These are phyloP conservation scores for Xenopus tropicalis DNA, from an alignment of 2,113 vertebrate species.

Conservation along the genomic window DNA sequence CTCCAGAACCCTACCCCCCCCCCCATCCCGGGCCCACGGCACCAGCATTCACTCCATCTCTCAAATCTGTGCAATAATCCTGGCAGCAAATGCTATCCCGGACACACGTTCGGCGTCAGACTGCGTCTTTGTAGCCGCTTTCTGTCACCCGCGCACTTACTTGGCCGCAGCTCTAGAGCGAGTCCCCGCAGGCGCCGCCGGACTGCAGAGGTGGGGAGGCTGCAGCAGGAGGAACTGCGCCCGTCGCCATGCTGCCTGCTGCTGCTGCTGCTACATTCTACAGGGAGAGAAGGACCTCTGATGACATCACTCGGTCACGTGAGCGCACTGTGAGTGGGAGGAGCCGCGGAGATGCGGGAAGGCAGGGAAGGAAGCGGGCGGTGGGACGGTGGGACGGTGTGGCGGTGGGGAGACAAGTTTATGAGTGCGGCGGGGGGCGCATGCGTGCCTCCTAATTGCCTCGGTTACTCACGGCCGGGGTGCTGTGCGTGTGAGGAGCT, in stretches of 20 bases:
- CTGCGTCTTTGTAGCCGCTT: background rate
- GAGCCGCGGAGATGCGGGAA: background rate
- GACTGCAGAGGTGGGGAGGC: conserved; percentile 75
- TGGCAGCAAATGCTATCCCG: background rate
- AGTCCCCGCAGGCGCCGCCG: conserved; percentile 63
- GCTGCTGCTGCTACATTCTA: conserved; percentile 34
- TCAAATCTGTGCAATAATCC: too few species aligned
- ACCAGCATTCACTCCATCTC: background rate
- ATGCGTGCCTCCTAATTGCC: too few species aligned
- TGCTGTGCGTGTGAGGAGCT: too few species aligned
- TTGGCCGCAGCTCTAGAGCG: conserved; percentile 59
- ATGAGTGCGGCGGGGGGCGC: too few species aligned
- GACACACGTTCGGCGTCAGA: conserved; percentile 41
- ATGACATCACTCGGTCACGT: conserved; percentile 12
- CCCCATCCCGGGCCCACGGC: background rate
- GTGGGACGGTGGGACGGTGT: too few species aligned
- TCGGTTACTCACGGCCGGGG: too few species aligned
- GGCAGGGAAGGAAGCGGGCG: too few species aligned
- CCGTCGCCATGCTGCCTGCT: conserved; percentile 86
- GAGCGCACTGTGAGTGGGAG: conserved; percentile 49
- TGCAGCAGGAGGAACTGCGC: conserved; percentile 75
- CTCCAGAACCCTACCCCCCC: background rate
- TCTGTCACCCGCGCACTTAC: conserved; percentile 16
- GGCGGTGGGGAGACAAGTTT: too few species aligned
- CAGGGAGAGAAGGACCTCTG: background rate